Evolutionary conservation across 2,797 vertebrate species (phyloP), one percentile per base, ranked within the genome.

Genomic region (Sylvilagus floridanus): DNA sequence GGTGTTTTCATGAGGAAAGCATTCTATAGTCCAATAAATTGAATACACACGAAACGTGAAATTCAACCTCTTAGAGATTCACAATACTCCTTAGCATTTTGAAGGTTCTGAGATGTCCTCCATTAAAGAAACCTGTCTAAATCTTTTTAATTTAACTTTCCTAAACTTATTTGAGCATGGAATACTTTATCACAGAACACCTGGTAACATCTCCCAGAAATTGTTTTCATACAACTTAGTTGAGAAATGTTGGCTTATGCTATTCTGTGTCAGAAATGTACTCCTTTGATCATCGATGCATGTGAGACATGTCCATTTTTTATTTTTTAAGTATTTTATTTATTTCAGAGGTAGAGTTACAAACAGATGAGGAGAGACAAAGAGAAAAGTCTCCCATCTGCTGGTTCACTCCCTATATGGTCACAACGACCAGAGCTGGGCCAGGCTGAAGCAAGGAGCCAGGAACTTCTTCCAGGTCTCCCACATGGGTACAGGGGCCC

Each of bases 141-240:
- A 14, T 60, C 30, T 93, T 79, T 86, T 57, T 65, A 32, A 60
- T 50, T 28, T 3, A 50, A 28, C 69, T 73, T 91, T 92, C 13
- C 3, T 21, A 73, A 42, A 75, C 54, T 83, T 21, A 83, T 86
- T 93, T 78, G 47, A 52, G 7, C 52, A 72, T 10, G 54, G 75
- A 75, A 78, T 12, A 6, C 21, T 93, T 91, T 71, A 92, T 79
- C 11, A 81, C 5, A 66, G 35, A 92, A 24, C 10, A 78, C 26
- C 21, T 91, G 14, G 68, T 87, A 77, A 47, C 19, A 88, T 85
- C 47, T 90, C 26, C 13, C 77, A 35, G 63, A 88, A 93, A 85
- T 62, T 50, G 17, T 72, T 91, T 93, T 89, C n/a, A 66, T 79
- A n/a, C 42, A 94, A 65, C 50, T 93, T 93, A n/a, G 26, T 76